A percentile compares a stretch with the other conserved stretches of the same genome.
These are phyloP conservation scores for Apamea anceps DNA, from an alignment of 2,888 invertebrate genomes.

Conservation along the genomic window DNA sequence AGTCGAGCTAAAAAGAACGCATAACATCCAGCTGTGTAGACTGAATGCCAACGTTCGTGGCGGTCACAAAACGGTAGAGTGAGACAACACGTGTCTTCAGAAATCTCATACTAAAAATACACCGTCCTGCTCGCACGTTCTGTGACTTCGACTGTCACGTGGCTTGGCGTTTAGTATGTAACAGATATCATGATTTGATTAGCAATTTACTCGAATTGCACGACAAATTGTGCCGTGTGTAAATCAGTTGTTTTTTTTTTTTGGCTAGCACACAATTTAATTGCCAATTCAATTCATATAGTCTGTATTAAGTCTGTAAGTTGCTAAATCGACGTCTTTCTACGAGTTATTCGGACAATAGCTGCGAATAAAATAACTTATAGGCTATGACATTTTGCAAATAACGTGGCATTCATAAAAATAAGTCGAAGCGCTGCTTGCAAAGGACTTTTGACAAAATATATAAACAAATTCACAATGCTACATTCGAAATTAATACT, in stretches of 20 bases:
- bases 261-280: background rate
- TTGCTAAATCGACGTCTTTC: background rate
- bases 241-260: background rate
- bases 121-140: background rate
- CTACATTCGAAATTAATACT: constrained; percentile 42
- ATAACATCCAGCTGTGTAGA: background rate
- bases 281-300: background rate
- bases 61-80: background rate
- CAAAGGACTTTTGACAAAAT: constrained; percentile 12
- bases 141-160: background rate
- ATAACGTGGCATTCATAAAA: background rate
- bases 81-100: background rate
- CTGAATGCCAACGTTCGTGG: background rate
- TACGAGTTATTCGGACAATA: constrained; percentile 1
- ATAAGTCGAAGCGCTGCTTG: background rate
- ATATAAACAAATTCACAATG: constrained; percentile 13
- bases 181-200: background rate
- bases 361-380: background rate
- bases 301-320: background rate
- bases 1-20: background rate
- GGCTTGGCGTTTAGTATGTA: background rate
- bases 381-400: background rate
- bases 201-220: background rate
- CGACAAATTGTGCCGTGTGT: background rate
- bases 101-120: background rate